phyloP scores from a whole-genome alignment of 2,113 vertebrate genomes.

The Glaucidium brasilianum region DNA sequence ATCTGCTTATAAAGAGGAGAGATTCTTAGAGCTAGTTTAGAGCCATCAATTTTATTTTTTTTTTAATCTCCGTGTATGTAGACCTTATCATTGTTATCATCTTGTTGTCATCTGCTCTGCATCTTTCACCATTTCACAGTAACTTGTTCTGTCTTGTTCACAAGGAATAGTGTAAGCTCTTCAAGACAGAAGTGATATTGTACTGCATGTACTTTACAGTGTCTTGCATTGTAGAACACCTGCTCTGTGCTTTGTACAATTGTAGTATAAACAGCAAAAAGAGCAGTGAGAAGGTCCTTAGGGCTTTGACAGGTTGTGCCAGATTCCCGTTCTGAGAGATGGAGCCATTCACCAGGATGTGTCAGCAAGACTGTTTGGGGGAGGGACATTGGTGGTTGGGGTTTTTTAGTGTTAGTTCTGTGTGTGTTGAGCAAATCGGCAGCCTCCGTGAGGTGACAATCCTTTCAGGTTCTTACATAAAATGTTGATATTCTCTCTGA shows the following conservation, averaged over 20 bases:
- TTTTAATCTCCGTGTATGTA: background rate
- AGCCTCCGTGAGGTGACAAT: background rate
- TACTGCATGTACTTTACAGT: constrained; percentile 34
- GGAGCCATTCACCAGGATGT: background rate
- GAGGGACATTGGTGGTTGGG: background rate
- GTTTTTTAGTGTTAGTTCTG: background rate
- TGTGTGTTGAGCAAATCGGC: background rate
- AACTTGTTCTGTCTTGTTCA: constrained; percentile 42
- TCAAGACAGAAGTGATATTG: background rate
- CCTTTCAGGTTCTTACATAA: background rate
- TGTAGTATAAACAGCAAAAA: background rate
- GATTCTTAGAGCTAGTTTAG: constrained; percentile 1
- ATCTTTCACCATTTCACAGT: constrained; percentile 8
- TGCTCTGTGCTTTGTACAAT: background rate
- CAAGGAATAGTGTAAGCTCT: background rate
- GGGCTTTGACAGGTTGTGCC: background rate
- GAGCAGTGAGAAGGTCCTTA: constrained; percentile 12
- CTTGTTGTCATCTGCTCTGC: constrained; percentile 30
- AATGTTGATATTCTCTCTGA: background rate
- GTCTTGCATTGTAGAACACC: background rate
- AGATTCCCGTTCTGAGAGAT: background rate
- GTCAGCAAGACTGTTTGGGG: background rate
- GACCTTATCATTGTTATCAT: background rate
- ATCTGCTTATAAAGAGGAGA: background rate
- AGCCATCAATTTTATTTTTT: background rate